Percentiles rank a stretch among this genome's conserved stretches.
phyloP scores from a whole-genome alignment of 2,113 vertebrate species.

The Mormyrus iriodes region DNA sequence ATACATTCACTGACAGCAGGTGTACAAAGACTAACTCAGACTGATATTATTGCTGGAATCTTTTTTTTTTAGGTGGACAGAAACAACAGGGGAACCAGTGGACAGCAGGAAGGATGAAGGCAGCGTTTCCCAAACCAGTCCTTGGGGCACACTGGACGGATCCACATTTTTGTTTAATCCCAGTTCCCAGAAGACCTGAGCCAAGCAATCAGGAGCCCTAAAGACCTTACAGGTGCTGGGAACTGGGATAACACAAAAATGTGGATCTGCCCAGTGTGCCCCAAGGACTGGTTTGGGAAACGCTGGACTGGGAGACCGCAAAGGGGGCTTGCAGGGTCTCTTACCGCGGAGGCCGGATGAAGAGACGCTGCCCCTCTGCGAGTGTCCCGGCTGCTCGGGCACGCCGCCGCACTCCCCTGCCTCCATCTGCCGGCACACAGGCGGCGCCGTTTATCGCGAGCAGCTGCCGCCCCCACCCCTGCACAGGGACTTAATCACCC shows the following conservation, averaged over 20 bases:
- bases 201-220: no score
- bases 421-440: conserved; percentile 65
- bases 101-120: not conserved
- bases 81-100: not conserved
- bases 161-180: no score
- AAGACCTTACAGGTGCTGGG: no score
- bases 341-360: conserved; percentile 74
- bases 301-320: not conserved
- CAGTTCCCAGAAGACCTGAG: no score
- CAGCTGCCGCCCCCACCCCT: not conserved
- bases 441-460: not conserved
- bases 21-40: not conserved
- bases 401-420: conserved; percentile 59
- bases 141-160: no score
- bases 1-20: not conserved
- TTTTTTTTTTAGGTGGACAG: not conserved
- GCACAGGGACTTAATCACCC: not conserved
- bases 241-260: no score
- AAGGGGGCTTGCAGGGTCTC: not conserved
- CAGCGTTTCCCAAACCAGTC: no score
- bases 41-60: not conserved
- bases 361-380: conserved; percentile 77
- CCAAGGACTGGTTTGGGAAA: no score
- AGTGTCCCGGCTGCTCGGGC: conserved; percentile 59
- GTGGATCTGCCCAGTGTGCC: no score